phyloP scores from a whole-genome alignment of 2,113 vertebrate species.

The Murina feae region DNA sequence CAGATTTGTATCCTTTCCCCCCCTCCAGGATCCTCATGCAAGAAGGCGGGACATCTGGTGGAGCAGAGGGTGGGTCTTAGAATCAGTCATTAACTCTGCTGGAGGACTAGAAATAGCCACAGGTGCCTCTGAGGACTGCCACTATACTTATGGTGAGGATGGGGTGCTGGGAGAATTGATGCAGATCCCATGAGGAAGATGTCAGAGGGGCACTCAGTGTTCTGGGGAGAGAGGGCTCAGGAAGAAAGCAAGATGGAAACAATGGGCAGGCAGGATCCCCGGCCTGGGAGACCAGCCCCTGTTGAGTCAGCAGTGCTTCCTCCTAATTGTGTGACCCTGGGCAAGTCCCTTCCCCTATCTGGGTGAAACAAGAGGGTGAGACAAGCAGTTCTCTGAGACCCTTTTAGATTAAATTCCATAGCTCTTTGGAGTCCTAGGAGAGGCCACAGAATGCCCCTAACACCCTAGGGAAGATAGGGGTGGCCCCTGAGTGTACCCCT shows the following conservation, averaged over 20 bases:
- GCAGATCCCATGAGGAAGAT: background rate
- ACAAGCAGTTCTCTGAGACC: background rate
- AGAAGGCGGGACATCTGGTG: background rate
- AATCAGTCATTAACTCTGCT: background rate
- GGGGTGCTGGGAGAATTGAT: background rate
- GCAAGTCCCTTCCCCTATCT: background rate
- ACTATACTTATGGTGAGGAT: background rate
- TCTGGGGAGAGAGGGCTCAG: background rate
- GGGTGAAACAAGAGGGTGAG: background rate
- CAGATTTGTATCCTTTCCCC: background rate
- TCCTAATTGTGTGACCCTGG: background rate
- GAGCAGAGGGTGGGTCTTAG: background rate
- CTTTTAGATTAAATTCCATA: background rate
- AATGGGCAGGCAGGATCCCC: background rate
- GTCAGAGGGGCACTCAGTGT: background rate
- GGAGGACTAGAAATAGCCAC: background rate
- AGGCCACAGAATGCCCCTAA: too few species aligned
- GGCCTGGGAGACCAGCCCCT: background rate
- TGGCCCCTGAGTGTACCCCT: background rate
- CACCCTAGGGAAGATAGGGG: background rate
- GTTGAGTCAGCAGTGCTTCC: background rate
- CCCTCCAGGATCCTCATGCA: background rate
- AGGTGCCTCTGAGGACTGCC: background rate
- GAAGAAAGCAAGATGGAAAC: background rate
- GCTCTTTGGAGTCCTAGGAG: too few species aligned